Evolutionary conservation across 2,797 vertebrate species (phyloP).

Genomic region (Distichodus sexfasciatus): DNA sequence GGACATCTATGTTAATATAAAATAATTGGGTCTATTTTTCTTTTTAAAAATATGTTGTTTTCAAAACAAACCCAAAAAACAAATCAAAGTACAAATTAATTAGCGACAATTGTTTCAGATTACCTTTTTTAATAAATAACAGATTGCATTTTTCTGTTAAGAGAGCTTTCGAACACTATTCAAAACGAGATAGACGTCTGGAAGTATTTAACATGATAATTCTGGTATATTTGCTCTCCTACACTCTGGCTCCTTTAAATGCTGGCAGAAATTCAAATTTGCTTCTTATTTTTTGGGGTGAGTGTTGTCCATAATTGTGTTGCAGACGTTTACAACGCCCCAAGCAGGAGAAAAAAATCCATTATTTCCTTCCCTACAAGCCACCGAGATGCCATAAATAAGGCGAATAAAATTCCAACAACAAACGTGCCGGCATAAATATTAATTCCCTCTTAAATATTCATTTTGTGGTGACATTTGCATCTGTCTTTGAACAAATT

Average conservation of each 20-base stretch:
- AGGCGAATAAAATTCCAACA: slow-evolving; percentile 29
- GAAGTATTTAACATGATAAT: neutral
- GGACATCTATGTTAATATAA: slow-evolving; percentile 10
- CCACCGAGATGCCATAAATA: slow-evolving; percentile 9
- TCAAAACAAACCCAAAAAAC: neutral
- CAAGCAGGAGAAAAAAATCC: neutral
- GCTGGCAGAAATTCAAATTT: slow-evolving; percentile 17
- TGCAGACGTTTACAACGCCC: slow-evolving; percentile 13
- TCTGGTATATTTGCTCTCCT: neutral
- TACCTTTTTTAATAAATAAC: neutral
- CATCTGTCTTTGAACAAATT: slow-evolving; percentile 56
- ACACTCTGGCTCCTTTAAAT: neutral
- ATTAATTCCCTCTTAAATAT: slow-evolving; percentile 58
- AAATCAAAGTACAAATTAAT: slow-evolving; percentile 6
- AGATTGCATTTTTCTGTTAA: neutral
- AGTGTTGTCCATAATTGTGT: slow-evolving; percentile 12
- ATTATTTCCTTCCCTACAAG: slow-evolving; percentile 19
- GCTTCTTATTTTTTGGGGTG: slow-evolving; percentile 16
- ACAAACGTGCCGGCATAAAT: slow-evolving; percentile 51
- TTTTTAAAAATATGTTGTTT: neutral
- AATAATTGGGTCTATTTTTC: slow-evolving; percentile 1
- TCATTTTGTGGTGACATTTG: slow-evolving; percentile 52
- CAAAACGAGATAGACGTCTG: too few relatives aligned
- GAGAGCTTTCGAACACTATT: neutral
- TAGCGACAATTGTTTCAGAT: neutral